phyloP scores from a whole-genome alignment of 2,888 invertebrate species.

The Parascotia fuliginaria region DNA sequence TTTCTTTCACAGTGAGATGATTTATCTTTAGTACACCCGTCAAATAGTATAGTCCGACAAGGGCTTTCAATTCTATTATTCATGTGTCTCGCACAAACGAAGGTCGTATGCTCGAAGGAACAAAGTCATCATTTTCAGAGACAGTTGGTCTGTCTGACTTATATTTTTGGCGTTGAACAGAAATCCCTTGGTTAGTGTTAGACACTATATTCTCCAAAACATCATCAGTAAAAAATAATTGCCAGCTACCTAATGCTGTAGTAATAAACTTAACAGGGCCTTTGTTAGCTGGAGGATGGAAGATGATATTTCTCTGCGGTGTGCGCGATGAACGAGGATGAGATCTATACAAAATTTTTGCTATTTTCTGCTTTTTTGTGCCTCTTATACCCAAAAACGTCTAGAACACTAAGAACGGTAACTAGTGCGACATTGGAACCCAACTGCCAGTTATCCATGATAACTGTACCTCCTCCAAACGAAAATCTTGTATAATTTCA shows the following conservation, averaged over 20 bases:
- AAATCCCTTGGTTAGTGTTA: background rate
- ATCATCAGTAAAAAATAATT: background rate
- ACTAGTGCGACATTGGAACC: too few relatives aligned
- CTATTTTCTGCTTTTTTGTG: constrained; percentile 27
- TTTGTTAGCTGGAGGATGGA: background rate
- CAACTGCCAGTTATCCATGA: background rate
- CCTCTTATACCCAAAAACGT: constrained; percentile 13
- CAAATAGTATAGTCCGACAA: background rate
- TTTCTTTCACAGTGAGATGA: background rate
- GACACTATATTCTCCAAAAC: background rate
- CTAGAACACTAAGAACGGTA: background rate
- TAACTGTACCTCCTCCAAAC: background rate
- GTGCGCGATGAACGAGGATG: too few relatives aligned
- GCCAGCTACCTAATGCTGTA: background rate
- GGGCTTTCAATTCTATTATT: background rate
- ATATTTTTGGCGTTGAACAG: background rate
- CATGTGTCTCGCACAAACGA: background rate
- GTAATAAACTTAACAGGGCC: background rate
- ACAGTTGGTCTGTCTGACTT: background rate
- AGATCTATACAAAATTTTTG: background rate
- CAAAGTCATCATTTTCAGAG: background rate
- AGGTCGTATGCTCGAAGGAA: background rate
- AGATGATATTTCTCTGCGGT: too few relatives aligned
- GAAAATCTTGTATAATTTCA: constrained; percentile 3
- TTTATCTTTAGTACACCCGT: background rate